Base-by-base conservation (phyloP, 2,888 invertebrate species). In the Eristalinus sepulchralis region DNA sequence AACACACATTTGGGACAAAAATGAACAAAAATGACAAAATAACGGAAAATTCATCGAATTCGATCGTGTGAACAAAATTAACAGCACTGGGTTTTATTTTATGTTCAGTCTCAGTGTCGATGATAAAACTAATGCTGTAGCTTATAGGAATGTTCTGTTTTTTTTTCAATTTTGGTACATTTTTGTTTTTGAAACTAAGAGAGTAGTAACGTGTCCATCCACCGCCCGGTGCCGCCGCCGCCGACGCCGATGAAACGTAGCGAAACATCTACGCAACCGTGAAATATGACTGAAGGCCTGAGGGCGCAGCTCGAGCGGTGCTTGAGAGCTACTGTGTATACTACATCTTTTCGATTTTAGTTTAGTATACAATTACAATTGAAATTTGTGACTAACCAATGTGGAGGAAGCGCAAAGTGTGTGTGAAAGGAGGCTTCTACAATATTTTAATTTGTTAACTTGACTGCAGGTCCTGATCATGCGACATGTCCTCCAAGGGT, bases 391-490 rank as follows among this genome's bases (percentile, higher is more conserved):
- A 92, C 91, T 92, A 91, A 91, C 90, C 71, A 76, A 73, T 73
- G 83, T 87, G 87, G 87, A 87, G 87, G 87, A 83, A 87, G 83
- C 71, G 83, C 62, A 87, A 76, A 76, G 72, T 86, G 55, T 88
- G 85, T 88, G 87, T 89, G 27, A 82, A 88, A 88, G 86, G 84
- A 88, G 88, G 87, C 76, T 88, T 88, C 88, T 88, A 89, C 84
- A 88, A 78, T 78, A 86, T 84, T 86, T 80, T 88, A 88, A 90
- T 90, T 89, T 90, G 89, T 90, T 90, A 81, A 89, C 90, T 90
- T 89, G 90, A 90, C 90, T 89, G 88, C 91, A 93, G 93, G 93
- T 93, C 93, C 93, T 88, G 92, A 93, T 91, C 93, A 93, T 90
- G 90, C 91, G 89, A 92, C 92, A 89, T 93, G 93, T 91, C 92